Base-by-base conservation (phyloP, 1,140 invertebrate species). In the Xylocopa sonorina region DNA sequence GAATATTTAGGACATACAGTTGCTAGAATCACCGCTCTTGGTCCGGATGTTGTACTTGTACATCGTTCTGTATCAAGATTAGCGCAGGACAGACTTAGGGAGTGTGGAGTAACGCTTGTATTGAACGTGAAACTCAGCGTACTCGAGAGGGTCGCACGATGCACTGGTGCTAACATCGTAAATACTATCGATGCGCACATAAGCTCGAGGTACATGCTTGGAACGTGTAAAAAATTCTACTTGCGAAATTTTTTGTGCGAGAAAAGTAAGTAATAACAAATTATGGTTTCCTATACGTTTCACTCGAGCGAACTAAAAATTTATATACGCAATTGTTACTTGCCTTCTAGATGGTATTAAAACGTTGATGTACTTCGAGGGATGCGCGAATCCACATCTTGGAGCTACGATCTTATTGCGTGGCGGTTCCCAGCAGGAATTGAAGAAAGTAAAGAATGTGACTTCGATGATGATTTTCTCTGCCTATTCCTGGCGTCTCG, bases 361-460 rank as follows among this genome's bases (percentile, higher is more conserved):
- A 94, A 98, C 97, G 0, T 90, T 99, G 2, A 98, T 99, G 97
- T 97, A 97, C 82, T 97, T 99, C 85, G 98, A 99, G 92, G 97
- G 98, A 2, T 97, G 98, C 88, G 95, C 96, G 0, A 94, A 94
- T 89, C 95, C 96, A 1, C 95, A 97, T 84, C 93, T 98, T 1
- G 98, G 98, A 0, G 98, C 97, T 87, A 98, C 98, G 1, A 96
- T 99, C 43, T 89, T 99, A 10, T 90, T 99, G 1, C 94, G 98
- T 46, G 98, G 98, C 0, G 96, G 95, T 5, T 94, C 95, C 0
- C 92, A 95, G 64, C 89, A 92, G 12, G 98, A 99, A 91, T 93
- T 99, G 10, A 94, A 95, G 16, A 95, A 95, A 89, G 95, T 99
- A 0, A 99, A 99, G 90, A 94, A 94, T 75, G 96, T 99, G 0